Evolutionary conservation across 1,140 invertebrate species (phyloP), one percentile per base, ranked within the genome.

Genomic region (Pogonomyrmex californicus): DNA sequence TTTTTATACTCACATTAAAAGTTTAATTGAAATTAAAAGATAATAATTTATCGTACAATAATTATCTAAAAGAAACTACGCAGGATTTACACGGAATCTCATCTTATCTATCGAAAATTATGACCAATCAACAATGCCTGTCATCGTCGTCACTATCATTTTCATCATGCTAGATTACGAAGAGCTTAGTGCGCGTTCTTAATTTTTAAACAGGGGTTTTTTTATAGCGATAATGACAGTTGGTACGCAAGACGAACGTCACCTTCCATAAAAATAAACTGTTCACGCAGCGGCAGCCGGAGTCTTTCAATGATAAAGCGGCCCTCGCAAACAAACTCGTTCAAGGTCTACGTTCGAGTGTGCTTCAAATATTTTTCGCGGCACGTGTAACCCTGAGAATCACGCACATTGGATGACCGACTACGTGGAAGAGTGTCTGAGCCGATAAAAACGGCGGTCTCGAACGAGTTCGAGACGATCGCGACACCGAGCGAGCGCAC

Each of bases 361-460:
- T 91, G 91, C 92, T 92, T 91, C 92, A 90, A 93, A 93, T 89
- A 85, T 91, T 93, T 94, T 93, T 93, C 89, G 70, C 89, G 77
- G 91, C 88, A 91, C 68, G 78, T 63, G 30, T 82, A 82, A 90
- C 77, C 86, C 86, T 86, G 85, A 90, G 76, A 66, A 78, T 49
- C 86, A 65, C 76, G 82, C 63, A 73, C 73, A 65, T 70, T 12
- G 47, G 71, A 62, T 68, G 86, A 75, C 63, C 76, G 85, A 60
- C 68, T 62, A 70, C 54, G 66, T 83, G 54, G 66, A 81, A 70
- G 77, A 65, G 62, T 73, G 30, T 44, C 58, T 33, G 36, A 62
- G n/a, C 38, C 54, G 82, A 87, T 83, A 85, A 87, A 86, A 73
- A 60, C 68, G 63, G 33, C 47, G 49, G 47, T 54, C 56, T 56